These are phyloP conservation scores for Cyanocitta stelleri DNA, from an alignment of 2,113 vertebrate species.

Conservation along the genomic window DNA sequence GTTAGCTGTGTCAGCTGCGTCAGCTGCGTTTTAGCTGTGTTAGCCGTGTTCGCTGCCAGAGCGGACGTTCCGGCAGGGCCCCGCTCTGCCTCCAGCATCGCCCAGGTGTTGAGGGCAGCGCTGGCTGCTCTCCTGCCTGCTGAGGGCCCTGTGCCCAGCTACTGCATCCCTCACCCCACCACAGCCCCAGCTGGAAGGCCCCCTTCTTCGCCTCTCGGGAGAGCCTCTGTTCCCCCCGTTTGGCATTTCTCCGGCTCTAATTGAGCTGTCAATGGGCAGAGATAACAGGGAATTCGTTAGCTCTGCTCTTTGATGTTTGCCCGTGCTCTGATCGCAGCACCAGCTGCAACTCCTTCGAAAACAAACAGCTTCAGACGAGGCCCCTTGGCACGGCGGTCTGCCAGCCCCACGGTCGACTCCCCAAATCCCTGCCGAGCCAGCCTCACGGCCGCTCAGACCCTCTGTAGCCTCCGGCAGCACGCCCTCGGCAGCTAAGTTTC, in stretches of 20 bases:
- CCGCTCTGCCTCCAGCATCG: rapidly evolving
- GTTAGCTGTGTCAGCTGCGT: neutral
- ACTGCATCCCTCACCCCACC: rapidly evolving
- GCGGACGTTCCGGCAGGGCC: neutral
- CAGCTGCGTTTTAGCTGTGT: neutral
- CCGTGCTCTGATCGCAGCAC: neutral
- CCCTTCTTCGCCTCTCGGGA: neutral
- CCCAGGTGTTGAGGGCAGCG: neutral
- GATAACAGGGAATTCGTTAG: slow-evolving; percentile 13
- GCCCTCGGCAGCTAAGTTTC: neutral
- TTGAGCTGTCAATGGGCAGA: slow-evolving; percentile 19
- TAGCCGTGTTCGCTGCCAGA: neutral
- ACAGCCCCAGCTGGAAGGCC: neutral
- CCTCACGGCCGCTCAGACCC: neutral
- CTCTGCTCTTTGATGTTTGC: neutral
- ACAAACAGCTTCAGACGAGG: neutral
- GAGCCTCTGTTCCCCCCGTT: neutral
- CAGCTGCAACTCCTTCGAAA: neutral
- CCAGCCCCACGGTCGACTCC: neutral
- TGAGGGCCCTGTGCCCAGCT: neutral
- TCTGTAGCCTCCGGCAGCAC: neutral
- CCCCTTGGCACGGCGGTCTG: neutral
- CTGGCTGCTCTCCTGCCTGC: neutral
- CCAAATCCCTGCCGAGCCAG: too few relatives aligned
- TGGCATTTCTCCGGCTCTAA: neutral